phyloP scores from a whole-genome alignment of 2,888 invertebrate species.

The Nowickia ferox region DNA sequence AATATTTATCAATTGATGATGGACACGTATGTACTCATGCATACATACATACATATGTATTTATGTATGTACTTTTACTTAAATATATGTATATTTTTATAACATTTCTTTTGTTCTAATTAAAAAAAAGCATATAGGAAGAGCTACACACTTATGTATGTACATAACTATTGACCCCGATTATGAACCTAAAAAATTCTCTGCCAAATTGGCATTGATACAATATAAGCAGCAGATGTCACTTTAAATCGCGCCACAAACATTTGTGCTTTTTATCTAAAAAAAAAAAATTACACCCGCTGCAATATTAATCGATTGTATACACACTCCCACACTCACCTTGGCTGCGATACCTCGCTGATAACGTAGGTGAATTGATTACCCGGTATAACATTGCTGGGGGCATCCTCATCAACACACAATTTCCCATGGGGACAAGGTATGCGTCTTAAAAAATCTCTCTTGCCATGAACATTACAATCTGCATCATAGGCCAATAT shows the following conservation, averaged over 20 bases:
- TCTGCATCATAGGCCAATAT: conserved; percentile 92
- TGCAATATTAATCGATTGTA: neutral
- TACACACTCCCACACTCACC: conserved; percentile 84
- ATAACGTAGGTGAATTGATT: conserved; percentile 98
- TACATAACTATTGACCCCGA: conserved; percentile 53
- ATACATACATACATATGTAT: conserved; percentile 24
- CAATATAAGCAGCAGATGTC: conserved; percentile 30
- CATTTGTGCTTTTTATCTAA: conserved; percentile 9
- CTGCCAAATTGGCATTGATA: conserved; percentile 56
- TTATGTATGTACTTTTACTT: neutral
- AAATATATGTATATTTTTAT: neutral
- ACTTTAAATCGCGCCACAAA: conserved; percentile 18
- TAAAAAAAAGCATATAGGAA: conserved; percentile 11
- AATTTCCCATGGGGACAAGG: conserved; percentile 91
- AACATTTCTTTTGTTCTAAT: neutral
- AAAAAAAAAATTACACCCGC: neutral
- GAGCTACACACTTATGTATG: neutral
- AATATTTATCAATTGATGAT: neutral
- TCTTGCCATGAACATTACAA: conserved; percentile 86
- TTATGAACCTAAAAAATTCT: conserved; percentile 36
- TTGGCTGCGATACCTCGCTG: conserved; percentile 93
- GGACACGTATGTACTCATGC: neutral
- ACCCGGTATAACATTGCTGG: conserved; percentile 92
- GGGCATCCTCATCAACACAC: conserved; percentile 94
- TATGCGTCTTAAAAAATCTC: conserved; percentile 90